Percentiles rank a stretch among this genome's conserved stretches.
Conservation (phyloP, 2,888 invertebrate species). For the Serripes groenlandicus region DNA sequence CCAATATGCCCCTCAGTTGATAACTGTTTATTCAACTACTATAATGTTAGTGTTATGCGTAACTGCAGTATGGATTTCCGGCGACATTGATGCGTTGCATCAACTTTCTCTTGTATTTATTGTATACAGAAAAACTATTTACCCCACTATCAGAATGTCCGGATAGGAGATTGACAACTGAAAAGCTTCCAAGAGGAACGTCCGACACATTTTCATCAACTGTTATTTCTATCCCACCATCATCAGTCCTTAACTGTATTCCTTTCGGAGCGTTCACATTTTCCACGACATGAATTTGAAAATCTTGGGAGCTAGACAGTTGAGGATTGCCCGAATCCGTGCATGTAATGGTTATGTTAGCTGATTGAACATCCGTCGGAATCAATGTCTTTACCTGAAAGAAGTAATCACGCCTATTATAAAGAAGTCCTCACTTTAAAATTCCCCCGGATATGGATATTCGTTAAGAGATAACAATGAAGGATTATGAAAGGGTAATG, state of each 20-base stretch:
- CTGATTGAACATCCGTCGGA: slow-evolving; percentile 50
- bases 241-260: slow-evolving; percentile 42
- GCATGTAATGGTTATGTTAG: slow-evolving; percentile 65
- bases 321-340: slow-evolving; percentile 67
- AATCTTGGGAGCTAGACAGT: slow-evolving; percentile 33
- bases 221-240: slow-evolving; percentile 30
- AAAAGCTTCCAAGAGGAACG: slow-evolving; percentile 61
- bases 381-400: slow-evolving; percentile 58
- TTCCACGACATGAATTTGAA: slow-evolving; percentile 64
- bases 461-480: too few species aligned
- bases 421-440: too few species aligned
- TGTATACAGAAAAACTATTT: not conserved
- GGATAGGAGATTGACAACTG: slow-evolving; percentile 68
- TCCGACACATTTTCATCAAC: slow-evolving; percentile 62
- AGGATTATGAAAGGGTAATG: too few species aligned
- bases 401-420: slow-evolving; percentile 3
- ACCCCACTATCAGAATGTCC: slow-evolving; percentile 16
- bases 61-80: too few species aligned
- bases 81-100: too few species aligned
- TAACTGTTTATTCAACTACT: too few species aligned
- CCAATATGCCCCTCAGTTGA: too few species aligned
- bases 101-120: too few species aligned
- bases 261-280: slow-evolving; percentile 70
- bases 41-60: too few species aligned
- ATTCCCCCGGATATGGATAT: too few species aligned